Conservation (phyloP, 2,797 vertebrate species). For the Pelochelys cantorii region DNA sequence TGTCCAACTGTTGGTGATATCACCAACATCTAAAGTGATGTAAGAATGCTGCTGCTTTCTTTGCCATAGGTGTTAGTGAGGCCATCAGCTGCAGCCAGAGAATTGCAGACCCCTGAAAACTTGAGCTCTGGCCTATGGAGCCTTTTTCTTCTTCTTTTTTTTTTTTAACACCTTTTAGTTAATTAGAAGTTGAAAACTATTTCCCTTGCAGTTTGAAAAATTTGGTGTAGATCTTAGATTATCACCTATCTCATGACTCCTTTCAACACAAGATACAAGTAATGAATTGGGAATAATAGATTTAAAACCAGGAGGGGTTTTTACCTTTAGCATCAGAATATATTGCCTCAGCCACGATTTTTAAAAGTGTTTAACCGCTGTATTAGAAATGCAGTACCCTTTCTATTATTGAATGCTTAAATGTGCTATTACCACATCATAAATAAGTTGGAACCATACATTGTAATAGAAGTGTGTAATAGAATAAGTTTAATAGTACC, state of each 20-base stretch:
- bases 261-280: constrained; percentile 20
- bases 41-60: constrained; percentile 49
- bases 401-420: neutral
- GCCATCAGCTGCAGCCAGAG: constrained; percentile 59
- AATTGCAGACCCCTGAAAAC: constrained; percentile 44
- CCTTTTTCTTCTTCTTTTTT: neutral
- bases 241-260: constrained; percentile 15
- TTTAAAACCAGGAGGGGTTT: neutral
- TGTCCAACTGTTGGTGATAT: constrained; percentile 32
- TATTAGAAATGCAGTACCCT: neutral
- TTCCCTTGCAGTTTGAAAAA: constrained; percentile 46
- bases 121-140: constrained; percentile 42
- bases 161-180: constrained; percentile 40
- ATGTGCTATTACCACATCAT: neutral
- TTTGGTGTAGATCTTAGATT: constrained; percentile 25
- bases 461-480: neutral
- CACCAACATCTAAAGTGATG: constrained; percentile 17
- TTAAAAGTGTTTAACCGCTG: neutral
- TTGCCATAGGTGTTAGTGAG: constrained; percentile 25
- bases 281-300: neutral
- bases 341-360: neutral
- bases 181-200: constrained; percentile 40
- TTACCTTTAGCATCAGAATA: neutral
- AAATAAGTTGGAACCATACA: neutral
- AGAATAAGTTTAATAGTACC: neutral